A percentile compares a stretch with the other conserved stretches of the same genome.
Conservation (phyloP, 2,888 invertebrate genomes). For the Junonia oenone region DNA sequence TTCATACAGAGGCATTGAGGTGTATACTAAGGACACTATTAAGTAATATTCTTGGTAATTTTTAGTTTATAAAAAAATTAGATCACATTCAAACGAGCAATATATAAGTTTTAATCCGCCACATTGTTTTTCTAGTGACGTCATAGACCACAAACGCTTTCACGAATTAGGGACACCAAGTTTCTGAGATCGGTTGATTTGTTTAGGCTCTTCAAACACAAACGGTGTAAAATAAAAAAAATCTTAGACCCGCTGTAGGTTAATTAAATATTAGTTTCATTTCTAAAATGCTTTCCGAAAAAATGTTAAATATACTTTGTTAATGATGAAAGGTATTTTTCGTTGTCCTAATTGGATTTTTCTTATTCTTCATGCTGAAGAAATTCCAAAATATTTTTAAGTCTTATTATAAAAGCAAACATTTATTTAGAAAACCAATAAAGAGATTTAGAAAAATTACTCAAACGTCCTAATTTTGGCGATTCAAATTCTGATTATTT, state of each 20-base stretch:
- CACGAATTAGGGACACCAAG: neutral
- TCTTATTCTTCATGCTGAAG: too few relatives aligned
- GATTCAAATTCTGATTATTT: conserved; percentile 10
- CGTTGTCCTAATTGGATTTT: too few relatives aligned
- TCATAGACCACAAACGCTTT: neutral
- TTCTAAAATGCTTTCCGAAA: neutral
- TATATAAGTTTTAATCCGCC: too few relatives aligned
- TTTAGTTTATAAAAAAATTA: too few relatives aligned
- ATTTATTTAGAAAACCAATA: neutral
- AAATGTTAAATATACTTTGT: too few relatives aligned
- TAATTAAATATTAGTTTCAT: neutral
- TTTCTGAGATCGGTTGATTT: neutral
- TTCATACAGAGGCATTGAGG: too few relatives aligned
- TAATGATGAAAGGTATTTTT: too few relatives aligned
- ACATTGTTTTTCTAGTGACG: neutral
- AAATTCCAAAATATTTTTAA: neutral
- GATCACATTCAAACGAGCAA: too few relatives aligned
- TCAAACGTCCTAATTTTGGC: neutral
- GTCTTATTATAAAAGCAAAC: neutral
- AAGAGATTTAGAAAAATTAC: neutral
- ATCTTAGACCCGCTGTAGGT: neutral
- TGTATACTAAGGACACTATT: too few relatives aligned
- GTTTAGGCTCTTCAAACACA: neutral
- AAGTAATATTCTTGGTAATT: too few relatives aligned
- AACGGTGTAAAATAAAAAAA: neutral